Base-by-base conservation (phyloP, 2,113 vertebrate genomes). In the Maccullochella peelii region DNA sequence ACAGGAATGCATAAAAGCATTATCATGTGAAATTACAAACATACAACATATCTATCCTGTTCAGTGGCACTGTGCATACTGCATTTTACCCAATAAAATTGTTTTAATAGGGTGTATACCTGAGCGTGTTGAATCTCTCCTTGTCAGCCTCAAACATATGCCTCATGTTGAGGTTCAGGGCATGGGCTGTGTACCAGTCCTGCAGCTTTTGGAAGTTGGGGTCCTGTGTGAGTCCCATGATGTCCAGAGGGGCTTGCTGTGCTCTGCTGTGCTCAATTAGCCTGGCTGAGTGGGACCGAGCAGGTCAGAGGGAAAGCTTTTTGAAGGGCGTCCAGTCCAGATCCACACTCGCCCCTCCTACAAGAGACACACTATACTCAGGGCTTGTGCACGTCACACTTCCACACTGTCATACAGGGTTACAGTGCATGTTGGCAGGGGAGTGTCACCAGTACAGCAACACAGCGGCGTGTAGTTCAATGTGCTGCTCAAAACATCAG, bases 71-170 rank as follows among this genome's bases (percentile, higher is more conserved):
- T 59, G 25, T 66, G 8, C 11, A 54, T 16, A n/a, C 11, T 58
- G 40, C 18, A 63, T 33, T 52, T 44, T 38, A 36, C 2, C 61
- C 14, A 55, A 20, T 12, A 23, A 25, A 47, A 55, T 9, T 11
- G 1, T 75, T 25, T 36, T 1, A 20, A 20, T 1, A 42, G 4
- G 23, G 84, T 12, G 9, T 33, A 87, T 92, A 99, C 98, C 97
- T 98, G 93, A 98, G 93, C 57, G 95, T 97, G 84, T 79, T 93
- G 95, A 98, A 98, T 40, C 98, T 95, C 6, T 97, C 95, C 87
- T 95, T 95, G 79, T 98, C 96, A 7, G 89, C 80, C 6, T 97
- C 95, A 86, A 99, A 99, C 91, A 98, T 95, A 76, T 95, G 88
- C 89, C 98, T 96, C 92, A 99, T 89, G 85, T 96, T 97, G 84